phyloP scores from a whole-genome alignment of 2,888 invertebrate species.

The Abrostola tripartita region DNA sequence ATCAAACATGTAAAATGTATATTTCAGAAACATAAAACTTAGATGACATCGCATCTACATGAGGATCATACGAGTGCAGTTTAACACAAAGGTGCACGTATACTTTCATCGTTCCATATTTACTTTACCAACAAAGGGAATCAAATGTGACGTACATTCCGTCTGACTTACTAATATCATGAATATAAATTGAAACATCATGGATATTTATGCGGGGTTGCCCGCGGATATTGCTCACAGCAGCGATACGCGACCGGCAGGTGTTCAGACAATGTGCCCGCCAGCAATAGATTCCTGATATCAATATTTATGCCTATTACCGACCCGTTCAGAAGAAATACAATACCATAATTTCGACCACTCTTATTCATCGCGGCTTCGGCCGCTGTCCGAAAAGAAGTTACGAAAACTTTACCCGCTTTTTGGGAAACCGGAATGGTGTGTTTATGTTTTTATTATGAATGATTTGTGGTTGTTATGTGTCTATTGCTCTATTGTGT shows the following conservation, averaged over 20 bases:
- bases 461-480: constrained; percentile 35
- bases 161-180: constrained; percentile 87
- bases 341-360: constrained; percentile 70
- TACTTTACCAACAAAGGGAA: constrained; percentile 84
- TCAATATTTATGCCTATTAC: constrained; percentile 86
- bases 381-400: constrained; percentile 24
- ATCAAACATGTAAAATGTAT: constrained; percentile 43
- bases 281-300: constrained; percentile 83
- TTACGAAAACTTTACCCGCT: constrained; percentile 44
- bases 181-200: constrained; percentile 88
- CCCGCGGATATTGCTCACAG: constrained; percentile 80
- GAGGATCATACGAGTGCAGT: constrained; percentile 30
- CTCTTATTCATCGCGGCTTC: constrained; percentile 56
- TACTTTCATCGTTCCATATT: constrained; percentile 63
- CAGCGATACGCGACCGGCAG: constrained; percentile 76
- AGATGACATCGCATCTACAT: constrained; percentile 27
- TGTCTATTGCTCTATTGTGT: constrained; percentile 30
- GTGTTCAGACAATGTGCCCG: constrained; percentile 85
- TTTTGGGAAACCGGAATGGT: constrained; percentile 44
- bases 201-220: constrained; percentile 84
- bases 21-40: constrained; percentile 50
- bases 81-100: constrained; percentile 50
- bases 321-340: constrained; percentile 77
- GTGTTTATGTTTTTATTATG: constrained; percentile 48
- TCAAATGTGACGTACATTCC: constrained; percentile 85